Evolutionary conservation across 2,797 vertebrate species (phyloP).

Genomic region (Sebastes steindachneri): DNA sequence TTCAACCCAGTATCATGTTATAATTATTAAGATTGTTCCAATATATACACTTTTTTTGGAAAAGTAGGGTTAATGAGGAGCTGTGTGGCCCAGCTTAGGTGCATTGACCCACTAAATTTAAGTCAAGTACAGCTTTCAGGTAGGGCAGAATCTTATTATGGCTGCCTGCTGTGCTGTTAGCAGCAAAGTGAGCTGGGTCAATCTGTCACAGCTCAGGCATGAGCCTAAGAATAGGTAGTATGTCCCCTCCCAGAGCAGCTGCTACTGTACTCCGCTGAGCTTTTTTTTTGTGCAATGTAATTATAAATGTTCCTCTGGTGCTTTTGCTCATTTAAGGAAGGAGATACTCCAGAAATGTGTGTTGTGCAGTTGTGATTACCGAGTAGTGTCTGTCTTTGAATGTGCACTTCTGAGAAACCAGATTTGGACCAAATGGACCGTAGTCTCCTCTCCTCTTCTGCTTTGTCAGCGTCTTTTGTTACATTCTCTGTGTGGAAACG

Average conservation of each 20-base stretch:
- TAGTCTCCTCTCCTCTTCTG: not conserved
- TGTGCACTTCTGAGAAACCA: not conserved
- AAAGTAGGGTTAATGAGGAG: not conserved
- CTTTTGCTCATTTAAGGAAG: not conserved
- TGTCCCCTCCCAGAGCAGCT: conserved; percentile 8
- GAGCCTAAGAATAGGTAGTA: conserved; percentile 27
- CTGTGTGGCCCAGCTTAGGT: not conserved
- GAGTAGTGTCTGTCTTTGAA: not conserved
- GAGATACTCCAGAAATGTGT: not conserved
- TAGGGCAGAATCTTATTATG: not conserved
- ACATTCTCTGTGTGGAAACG: conserved; percentile 23
- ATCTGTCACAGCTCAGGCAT: conserved; percentile 30
- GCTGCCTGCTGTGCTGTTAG: conserved; percentile 7
- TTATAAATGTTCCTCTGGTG: conserved; percentile 1
- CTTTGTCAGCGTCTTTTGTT: conserved; percentile 2
- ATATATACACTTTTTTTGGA: not conserved
- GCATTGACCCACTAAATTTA: not conserved
- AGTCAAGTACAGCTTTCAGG: conserved; percentile 10
- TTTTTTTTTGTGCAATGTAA: not conserved
- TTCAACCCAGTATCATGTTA: not conserved
- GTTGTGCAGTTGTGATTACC: not conserved
- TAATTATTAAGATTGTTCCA: not conserved
- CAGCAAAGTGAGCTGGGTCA: conserved; percentile 32
- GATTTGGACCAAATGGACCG: not conserved
- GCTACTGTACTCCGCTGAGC: not conserved